A percentile compares a stretch with the other conserved stretches of the same genome.
phyloP scores from a whole-genome alignment of 2,888 invertebrate genomes.

The Eristalis tenax region DNA sequence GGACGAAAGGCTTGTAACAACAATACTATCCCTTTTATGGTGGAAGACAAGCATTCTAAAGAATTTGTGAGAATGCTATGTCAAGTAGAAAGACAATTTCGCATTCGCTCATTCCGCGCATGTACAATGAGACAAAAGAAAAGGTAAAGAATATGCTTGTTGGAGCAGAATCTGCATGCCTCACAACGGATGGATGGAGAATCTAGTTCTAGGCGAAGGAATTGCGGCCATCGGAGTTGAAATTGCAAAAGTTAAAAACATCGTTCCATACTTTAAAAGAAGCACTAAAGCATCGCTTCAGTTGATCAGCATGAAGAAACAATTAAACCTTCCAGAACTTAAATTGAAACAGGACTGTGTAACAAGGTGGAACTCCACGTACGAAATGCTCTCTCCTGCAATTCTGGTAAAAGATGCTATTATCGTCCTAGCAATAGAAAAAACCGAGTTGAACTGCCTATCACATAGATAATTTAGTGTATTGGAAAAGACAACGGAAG shows the following conservation, averaged over 20 bases:
- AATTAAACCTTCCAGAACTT: constrained; percentile 32
- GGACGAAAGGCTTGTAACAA: no score
- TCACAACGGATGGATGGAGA: constrained; percentile 27
- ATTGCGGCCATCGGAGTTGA: not conserved
- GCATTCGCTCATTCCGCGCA: not conserved
- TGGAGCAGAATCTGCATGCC: not conserved
- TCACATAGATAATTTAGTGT: not conserved
- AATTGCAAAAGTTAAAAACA: constrained; percentile 18
- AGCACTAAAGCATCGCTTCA: constrained; percentile 26
- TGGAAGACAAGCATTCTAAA: no score
- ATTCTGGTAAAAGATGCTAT: constrained; percentile 33
- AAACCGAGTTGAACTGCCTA: constrained; percentile 10
- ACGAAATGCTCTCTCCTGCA: no score
- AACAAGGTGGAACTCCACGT: no score
- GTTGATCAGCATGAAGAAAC: constrained; percentile 25
- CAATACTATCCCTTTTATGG: no score
- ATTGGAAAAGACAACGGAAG: constrained; percentile 7
- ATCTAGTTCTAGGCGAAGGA: constrained; percentile 27
- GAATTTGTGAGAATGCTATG: not conserved
- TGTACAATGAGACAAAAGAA: not conserved
- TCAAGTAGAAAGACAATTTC: not conserved
- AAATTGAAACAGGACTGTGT: constrained; percentile 42
- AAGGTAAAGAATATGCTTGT: not conserved
- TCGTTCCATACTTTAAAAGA: constrained; percentile 35
- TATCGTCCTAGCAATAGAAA: constrained; percentile 20